Evolutionary conservation across 53 echinoderm and acorn worm species (phyloP).

Genomic region (Arbacia lixula): DNA sequence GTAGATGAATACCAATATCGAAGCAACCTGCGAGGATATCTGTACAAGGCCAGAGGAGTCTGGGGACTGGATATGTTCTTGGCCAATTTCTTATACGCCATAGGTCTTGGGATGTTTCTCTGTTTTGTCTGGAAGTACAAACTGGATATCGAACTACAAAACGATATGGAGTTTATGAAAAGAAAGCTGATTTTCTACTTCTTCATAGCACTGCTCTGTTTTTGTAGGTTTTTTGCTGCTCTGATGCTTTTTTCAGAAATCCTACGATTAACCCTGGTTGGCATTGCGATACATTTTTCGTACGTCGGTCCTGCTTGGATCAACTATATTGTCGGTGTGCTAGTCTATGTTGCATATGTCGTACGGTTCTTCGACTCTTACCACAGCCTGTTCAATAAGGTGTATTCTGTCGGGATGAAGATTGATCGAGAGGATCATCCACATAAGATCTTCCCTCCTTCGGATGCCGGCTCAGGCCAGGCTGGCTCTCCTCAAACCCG

Average conservation of each 20-base stretch:
- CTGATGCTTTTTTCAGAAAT: not conserved
- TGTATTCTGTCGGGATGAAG: slow-evolving; percentile 4
- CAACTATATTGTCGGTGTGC: not conserved
- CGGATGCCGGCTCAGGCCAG: not conserved
- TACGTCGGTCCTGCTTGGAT: slow-evolving; percentile 8
- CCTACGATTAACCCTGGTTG: not conserved
- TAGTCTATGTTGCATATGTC: not conserved
- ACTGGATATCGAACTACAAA: not conserved
- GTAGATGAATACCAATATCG: slow-evolving; percentile 14
- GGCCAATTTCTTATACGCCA: slow-evolving; percentile 19
- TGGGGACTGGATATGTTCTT: slow-evolving; percentile 11
- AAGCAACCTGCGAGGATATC: not conserved
- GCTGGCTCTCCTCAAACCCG: not conserved
- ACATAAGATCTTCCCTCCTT: not conserved
- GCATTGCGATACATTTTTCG: slow-evolving; percentile 5
- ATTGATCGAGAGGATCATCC: not conserved
- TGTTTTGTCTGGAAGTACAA: not conserved
- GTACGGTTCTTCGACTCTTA: slow-evolving; percentile 6
- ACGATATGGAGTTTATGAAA: slow-evolving; percentile 6
- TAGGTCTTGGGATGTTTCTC: not conserved
- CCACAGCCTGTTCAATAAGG: not conserved
- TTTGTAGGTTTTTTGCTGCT: slow-evolving; percentile 1
- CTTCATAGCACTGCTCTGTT: not conserved
- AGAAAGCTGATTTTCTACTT: not conserved
- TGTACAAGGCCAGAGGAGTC: not conserved